Evolutionary conservation across 2,888 invertebrate species (phyloP).

Genomic region (Diabrotica balteata): DNA sequence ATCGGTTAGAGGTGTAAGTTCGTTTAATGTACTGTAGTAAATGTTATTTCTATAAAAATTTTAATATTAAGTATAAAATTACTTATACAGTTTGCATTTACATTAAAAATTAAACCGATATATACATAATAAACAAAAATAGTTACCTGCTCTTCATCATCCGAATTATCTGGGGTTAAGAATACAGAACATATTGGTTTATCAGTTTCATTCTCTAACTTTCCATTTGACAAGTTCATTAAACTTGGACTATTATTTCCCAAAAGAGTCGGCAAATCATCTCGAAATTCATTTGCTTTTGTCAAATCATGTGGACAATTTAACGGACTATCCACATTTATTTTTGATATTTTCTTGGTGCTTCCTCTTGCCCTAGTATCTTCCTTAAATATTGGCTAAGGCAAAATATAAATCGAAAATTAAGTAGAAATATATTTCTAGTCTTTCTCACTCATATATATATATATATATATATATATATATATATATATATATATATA

Average conservation of each 20-base stretch:
- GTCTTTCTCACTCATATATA: no score
- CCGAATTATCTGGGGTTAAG: constrained; percentile 47
- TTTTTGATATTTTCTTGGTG: constrained; percentile 52
- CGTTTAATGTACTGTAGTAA: no score
- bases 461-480: no score
- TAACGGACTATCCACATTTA: constrained; percentile 64
- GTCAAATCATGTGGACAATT: constrained; percentile 71
- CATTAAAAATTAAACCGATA: neutral
- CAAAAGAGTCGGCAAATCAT: constrained; percentile 66
- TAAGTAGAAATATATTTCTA: no score
- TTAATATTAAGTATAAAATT: no score
- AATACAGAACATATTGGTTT: constrained; percentile 49
- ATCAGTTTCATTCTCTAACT: constrained; percentile 41
- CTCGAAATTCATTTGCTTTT: constrained; percentile 63
- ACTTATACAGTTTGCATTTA: no score
- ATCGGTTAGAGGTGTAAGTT: no score
- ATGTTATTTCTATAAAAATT: no score
- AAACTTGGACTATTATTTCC: constrained; percentile 34
- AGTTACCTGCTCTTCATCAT: constrained; percentile 35
- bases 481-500: no score
- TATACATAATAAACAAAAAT: constrained; percentile 9
- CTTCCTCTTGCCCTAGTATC: constrained; percentile 55
- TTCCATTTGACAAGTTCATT: constrained; percentile 6
- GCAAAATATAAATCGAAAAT: no score
- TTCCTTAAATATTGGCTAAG: constrained; percentile 62